Conservation (phyloP, 2,113 vertebrate species). For the Zapus hudsonius region DNA sequence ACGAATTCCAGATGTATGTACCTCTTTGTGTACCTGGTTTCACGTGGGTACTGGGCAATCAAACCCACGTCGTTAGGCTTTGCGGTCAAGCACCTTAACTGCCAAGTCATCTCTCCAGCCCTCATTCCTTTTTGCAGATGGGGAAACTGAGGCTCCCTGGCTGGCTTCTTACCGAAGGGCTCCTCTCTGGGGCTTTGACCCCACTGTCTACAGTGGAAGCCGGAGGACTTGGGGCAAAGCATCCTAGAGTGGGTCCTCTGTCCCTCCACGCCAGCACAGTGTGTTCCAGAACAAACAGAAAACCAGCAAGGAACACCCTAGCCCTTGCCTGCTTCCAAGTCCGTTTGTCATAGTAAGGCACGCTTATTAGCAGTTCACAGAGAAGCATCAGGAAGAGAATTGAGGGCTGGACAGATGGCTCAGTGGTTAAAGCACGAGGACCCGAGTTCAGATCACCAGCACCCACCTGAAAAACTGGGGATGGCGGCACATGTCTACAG, state of each 20-base stretch:
- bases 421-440: too few species aligned
- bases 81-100: too few species aligned
- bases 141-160: background rate
- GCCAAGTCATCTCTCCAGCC: too few species aligned
- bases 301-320: constrained; percentile 38
- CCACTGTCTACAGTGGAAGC: background rate
- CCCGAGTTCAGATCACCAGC: too few species aligned
- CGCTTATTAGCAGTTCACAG: background rate
- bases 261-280: background rate
- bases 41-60: too few species aligned
- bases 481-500: too few species aligned
- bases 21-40: too few species aligned
- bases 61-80: too few species aligned
- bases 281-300: constrained; percentile 60
- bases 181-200: background rate
- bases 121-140: background rate
- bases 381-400: background rate
- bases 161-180: background rate
- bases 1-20: too few species aligned
- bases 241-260: background rate
- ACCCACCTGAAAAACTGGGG: too few species aligned
- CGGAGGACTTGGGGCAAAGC: background rate
- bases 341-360: constrained; percentile 26
- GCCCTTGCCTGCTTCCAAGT: constrained; percentile 56
- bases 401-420: too few species aligned